Conservation (phyloP, 2,113 vertebrate species). For the Galemys pyrenaicus region DNA sequence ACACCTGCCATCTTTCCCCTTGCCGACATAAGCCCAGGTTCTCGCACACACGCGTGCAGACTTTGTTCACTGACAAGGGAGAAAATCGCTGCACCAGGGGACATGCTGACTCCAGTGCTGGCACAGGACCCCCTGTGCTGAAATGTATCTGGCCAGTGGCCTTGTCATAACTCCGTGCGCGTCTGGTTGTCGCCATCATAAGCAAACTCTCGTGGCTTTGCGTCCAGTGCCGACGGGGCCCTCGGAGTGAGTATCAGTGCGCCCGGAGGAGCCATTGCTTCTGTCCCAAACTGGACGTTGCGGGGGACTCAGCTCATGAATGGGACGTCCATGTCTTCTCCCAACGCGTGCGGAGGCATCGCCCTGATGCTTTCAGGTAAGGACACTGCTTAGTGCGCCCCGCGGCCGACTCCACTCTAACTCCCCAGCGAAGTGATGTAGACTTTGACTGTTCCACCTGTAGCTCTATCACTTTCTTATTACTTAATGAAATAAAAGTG, state of each 20-base stretch:
- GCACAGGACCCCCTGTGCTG: not conserved
- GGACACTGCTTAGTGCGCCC: too few species aligned
- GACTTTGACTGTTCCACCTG: not conserved
- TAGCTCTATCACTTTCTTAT: not conserved
- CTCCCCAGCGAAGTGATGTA: not conserved
- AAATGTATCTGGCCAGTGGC: not conserved
- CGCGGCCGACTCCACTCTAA: not conserved
- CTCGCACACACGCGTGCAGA: not conserved
- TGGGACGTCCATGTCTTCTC: slow-evolving; percentile 99
- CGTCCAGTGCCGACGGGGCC: slow-evolving; percentile 92
- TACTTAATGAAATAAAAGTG: not conserved
- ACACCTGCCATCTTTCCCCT: not conserved
- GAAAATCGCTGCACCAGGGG: not conserved
- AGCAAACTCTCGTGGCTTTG: slow-evolving; percentile 44
- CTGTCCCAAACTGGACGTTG: slow-evolving; percentile 98
- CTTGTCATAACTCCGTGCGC: not conserved
- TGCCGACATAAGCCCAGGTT: not conserved
- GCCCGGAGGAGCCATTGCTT: slow-evolving; percentile 97
- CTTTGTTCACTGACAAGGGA: not conserved
- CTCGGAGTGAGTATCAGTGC: slow-evolving; percentile 98
- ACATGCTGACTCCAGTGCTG: not conserved
- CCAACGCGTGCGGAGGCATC: slow-evolving; percentile 97
- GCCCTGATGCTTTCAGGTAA: slow-evolving; percentile 96
- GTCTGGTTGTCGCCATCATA: not conserved
- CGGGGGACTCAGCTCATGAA: slow-evolving; percentile 99